Percentiles rank a stretch among this genome's conserved stretches.
Evolutionary conservation across 2,888 invertebrate species (phyloP).

Genomic region (Tetranychus piercei): DNA sequence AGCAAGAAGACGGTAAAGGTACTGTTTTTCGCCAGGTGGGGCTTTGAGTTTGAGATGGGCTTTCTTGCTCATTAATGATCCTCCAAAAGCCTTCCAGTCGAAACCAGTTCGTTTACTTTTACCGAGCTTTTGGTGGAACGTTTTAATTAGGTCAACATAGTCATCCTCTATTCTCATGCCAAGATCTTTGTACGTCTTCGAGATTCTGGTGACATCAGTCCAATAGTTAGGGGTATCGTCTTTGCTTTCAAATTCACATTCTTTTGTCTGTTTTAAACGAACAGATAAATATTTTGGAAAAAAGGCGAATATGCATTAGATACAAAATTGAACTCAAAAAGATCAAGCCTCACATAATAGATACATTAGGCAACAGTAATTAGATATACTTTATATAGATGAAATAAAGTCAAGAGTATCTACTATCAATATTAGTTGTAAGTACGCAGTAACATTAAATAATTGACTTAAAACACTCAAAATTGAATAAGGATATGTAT

Average conservation of each 20-base stretch:
- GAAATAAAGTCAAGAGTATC: too few relatives aligned
- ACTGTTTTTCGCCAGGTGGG: background rate
- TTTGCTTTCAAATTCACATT: slow-evolving; percentile 7
- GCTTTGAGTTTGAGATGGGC: background rate
- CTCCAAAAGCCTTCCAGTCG: slow-evolving; percentile 6
- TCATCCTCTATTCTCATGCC: background rate
- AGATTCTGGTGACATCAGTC: background rate
- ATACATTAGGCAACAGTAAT: too few relatives aligned
- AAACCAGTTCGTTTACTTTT: slow-evolving; percentile 9
- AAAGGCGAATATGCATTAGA: background rate
- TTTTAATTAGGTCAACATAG: background rate
- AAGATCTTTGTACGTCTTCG: background rate
- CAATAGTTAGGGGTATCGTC: background rate
- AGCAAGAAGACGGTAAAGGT: background rate
- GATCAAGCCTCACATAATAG: too few relatives aligned
- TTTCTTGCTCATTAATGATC: background rate
- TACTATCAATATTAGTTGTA: too few relatives aligned
- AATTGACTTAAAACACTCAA: too few relatives aligned
- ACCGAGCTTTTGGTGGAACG: background rate
- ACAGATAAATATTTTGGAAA: background rate
- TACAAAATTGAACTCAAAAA: too few relatives aligned
- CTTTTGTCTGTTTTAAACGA: background rate
- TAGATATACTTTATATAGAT: too few relatives aligned
- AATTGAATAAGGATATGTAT: too few relatives aligned
- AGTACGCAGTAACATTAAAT: too few relatives aligned